A percentile compares a stretch with the other conserved stretches of the same genome.
Conservation (phyloP, 2,113 vertebrate species). For the Centropus bengalensis region DNA sequence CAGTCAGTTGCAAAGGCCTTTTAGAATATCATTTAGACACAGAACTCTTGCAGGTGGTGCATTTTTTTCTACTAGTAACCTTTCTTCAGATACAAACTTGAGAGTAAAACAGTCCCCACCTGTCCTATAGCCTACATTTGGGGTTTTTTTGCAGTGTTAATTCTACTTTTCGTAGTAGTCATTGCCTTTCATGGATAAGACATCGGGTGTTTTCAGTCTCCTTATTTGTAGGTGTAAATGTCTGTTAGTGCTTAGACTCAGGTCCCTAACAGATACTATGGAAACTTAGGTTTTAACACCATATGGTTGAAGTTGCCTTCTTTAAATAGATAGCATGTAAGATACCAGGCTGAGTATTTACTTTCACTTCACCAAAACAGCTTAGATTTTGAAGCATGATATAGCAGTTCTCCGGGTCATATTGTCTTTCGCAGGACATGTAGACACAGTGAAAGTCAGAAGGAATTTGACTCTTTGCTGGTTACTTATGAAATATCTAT, state of each 20-base stretch:
- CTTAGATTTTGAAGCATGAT: neutral
- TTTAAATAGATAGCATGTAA: neutral
- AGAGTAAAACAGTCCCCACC: neutral
- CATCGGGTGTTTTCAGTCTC: neutral
- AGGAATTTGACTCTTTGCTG: neutral
- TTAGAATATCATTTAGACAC: neutral
- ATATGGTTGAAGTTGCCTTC: neutral
- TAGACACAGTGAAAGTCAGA: neutral
- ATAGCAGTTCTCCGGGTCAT: neutral
- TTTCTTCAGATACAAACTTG: neutral
- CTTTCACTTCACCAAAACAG: neutral
- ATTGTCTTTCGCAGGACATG: neutral
- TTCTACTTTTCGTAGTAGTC: neutral
- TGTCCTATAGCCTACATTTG: rapidly evolving
- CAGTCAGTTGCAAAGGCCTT: neutral
- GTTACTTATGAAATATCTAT: neutral
- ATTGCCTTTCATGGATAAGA: neutral
- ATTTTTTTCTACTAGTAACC: neutral
- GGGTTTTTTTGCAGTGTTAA: neutral
- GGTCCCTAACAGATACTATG: neutral
- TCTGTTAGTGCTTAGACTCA: neutral
- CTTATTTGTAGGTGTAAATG: neutral
- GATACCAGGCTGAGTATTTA: neutral
- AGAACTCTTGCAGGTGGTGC: neutral
- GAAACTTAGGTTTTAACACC: neutral